A percentile compares a stretch with the other conserved stretches of the same genome.
These are phyloP conservation scores for Cynaeus angustus DNA, from an alignment of 2,888 invertebrate genomes.

Conservation along the genomic window DNA sequence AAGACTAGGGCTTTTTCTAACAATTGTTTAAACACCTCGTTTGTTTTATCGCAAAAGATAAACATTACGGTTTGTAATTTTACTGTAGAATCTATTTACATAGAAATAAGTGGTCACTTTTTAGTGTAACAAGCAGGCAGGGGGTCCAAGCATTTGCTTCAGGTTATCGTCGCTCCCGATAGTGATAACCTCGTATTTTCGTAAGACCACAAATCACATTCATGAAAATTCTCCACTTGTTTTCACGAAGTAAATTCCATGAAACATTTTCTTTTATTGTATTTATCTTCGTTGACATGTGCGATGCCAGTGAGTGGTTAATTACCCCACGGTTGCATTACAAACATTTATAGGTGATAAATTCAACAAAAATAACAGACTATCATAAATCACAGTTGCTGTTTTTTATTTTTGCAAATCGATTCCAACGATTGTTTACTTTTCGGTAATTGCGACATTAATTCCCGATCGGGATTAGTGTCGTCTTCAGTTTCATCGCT, in stretches of 20 bases:
- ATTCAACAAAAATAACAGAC: slow-evolving; percentile 1
- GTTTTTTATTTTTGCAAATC: not conserved
- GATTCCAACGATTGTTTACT: slow-evolving; percentile 9
- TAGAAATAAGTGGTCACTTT: too few species aligned
- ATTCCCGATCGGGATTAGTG: too few species aligned
- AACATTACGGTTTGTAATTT: too few species aligned
- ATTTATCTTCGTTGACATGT: slow-evolving; percentile 3
- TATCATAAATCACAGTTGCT: not conserved
- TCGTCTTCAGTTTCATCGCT: too few species aligned
- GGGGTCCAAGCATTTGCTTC: not conserved
- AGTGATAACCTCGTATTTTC: slow-evolving; percentile 1
- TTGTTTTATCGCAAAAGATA: too few species aligned
- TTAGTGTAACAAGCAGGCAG: too few species aligned
- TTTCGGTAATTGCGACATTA: not conserved
- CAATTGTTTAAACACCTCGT: too few species aligned
- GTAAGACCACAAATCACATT: not conserved
- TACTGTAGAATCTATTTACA: too few species aligned
- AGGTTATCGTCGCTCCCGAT: slow-evolving; percentile 5
- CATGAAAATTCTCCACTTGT: slow-evolving; percentile 10
- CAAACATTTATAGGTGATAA: slow-evolving; percentile 24
- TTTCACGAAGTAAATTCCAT: slow-evolving; percentile 11
- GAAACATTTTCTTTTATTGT: slow-evolving; percentile 28
- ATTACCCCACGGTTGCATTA: too few species aligned
- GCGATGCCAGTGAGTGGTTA: slow-evolving; percentile 9
- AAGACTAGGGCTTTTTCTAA: too few species aligned